Evolutionary conservation across 2,797 vertebrate genomes (phyloP).

Genomic region (Micrastur ruficollis): DNA sequence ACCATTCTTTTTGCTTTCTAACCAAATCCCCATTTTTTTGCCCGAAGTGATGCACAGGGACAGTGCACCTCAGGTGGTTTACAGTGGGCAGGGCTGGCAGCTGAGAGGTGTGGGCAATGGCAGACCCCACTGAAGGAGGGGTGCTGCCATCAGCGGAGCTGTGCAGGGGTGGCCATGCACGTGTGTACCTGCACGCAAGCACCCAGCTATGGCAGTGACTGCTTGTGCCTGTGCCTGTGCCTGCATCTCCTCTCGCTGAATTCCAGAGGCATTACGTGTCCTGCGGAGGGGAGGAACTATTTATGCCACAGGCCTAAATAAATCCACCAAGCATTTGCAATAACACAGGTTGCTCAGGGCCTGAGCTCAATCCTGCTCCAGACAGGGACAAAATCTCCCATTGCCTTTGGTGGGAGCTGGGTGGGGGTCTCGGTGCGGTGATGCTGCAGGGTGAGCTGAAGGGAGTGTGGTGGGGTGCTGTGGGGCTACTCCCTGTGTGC

Average conservation of each 20-base stretch:
- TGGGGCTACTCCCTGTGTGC: neutral
- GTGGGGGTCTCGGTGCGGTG: fast-evolving
- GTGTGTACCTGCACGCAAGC: fast-evolving
- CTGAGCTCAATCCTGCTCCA: fast-evolving
- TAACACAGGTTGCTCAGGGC: neutral
- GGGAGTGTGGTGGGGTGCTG: neutral
- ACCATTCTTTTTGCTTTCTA: neutral
- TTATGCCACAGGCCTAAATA: slow-evolving; percentile 64
- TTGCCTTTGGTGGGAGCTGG: neutral
- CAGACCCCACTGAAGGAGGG: neutral
- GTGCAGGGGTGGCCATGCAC: neutral
- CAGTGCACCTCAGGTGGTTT: neutral
- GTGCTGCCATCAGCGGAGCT: neutral
- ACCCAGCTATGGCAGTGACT: neutral
- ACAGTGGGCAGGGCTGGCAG: neutral
- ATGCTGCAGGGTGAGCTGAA: neutral
- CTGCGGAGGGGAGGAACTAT: slow-evolving; percentile 17
- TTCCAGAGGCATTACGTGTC: slow-evolving; percentile 44
- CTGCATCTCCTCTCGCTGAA: neutral
- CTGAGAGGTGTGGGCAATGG: neutral
- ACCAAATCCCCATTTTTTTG: neutral
- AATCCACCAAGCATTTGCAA: neutral
- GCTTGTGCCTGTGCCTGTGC: neutral
- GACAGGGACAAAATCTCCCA: neutral
- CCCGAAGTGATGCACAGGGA: fast-evolving